phyloP scores from a whole-genome alignment of 2,797 vertebrate species.

The Spheniscus humboldti region DNA sequence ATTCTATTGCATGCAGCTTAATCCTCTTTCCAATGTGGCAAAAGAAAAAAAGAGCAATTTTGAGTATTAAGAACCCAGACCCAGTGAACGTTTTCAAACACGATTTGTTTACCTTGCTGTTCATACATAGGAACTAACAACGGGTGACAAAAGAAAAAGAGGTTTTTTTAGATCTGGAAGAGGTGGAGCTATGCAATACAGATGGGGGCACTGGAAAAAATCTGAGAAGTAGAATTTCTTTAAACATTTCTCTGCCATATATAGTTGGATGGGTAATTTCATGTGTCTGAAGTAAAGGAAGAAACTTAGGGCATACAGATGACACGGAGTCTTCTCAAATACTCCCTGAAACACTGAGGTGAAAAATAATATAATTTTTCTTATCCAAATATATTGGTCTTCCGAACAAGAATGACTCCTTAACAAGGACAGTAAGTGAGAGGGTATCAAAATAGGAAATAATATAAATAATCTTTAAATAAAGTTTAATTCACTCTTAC shows the following conservation, averaged over 20 bases:
- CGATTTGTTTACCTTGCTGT: background rate
- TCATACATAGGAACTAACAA: background rate
- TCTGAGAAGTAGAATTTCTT: background rate
- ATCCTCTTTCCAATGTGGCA: background rate
- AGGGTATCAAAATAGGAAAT: conserved; percentile 21
- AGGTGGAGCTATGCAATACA: background rate
- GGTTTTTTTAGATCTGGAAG: background rate
- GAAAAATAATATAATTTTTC: background rate
- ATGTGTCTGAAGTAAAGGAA: background rate
- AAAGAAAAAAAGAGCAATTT: background rate
- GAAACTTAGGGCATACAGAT: background rate
- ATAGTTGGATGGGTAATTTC: background rate
- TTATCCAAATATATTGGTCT: background rate
- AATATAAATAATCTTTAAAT: conserved; percentile 58
- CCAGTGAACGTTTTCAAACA: background rate
- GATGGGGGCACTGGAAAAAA: background rate
- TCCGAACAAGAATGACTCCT: background rate
- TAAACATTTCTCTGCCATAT: background rate
- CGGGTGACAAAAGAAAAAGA: background rate
- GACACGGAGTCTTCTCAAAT: background rate
- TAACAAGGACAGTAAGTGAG: background rate
- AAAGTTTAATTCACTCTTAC: conserved; percentile 73
- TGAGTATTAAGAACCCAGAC: background rate
- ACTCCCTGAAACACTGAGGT: background rate
- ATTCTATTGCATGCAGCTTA: background rate